phyloP scores from a whole-genome alignment of 2,113 vertebrate genomes.

The Bombycilla garrulus region DNA sequence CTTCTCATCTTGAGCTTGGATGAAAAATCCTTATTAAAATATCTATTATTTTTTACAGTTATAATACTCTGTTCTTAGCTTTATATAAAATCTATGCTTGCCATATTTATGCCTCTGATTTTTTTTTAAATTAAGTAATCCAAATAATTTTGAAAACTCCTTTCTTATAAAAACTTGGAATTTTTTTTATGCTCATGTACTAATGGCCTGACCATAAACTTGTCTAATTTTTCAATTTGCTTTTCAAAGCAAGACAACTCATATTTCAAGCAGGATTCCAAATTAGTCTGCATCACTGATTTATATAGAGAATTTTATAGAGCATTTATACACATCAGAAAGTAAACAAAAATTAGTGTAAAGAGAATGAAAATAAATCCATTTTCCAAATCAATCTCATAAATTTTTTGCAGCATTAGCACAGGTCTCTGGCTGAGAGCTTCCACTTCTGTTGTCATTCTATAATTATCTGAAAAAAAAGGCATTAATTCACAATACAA shows the following conservation, averaged over 20 bases:
- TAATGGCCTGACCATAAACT: neutral
- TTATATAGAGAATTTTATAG: neutral
- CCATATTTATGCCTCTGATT: neutral
- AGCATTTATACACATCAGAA: neutral
- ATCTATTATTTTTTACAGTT: neutral
- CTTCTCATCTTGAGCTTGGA: neutral
- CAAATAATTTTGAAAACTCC: neutral
- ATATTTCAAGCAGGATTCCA: neutral
- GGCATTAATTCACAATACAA: neutral
- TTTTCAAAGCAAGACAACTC: neutral
- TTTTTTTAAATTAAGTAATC: neutral
- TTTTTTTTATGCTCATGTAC: neutral
- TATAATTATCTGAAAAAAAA: neutral
- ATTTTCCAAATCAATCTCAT: neutral
- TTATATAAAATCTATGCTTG: neutral
- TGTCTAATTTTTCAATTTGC: neutral
- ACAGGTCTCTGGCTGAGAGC: neutral
- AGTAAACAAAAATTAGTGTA: neutral
- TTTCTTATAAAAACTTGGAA: neutral
- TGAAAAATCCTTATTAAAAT: neutral
- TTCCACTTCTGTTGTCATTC: neutral
- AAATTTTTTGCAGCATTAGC: neutral
- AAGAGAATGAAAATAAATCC: neutral
- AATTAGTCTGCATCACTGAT: neutral
- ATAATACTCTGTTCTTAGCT: neutral